These are phyloP conservation scores for Mellilla xanthometata DNA, from an alignment of 2,888 invertebrate genomes.

Conservation along the genomic window DNA sequence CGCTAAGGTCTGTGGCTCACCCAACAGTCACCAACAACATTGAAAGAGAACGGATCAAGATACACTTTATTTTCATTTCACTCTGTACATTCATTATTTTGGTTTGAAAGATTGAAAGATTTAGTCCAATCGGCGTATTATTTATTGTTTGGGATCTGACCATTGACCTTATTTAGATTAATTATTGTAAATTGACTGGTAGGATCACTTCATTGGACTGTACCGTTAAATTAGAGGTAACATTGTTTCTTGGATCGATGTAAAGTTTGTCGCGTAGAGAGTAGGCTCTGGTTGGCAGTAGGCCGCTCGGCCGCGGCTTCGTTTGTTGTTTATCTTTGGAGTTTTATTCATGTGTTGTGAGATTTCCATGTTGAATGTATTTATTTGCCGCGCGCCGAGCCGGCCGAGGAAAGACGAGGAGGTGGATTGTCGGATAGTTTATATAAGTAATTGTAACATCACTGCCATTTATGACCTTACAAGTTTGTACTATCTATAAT, in stretches of 20 bases:
- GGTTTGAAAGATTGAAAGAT: background rate
- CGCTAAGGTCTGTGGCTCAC: background rate
- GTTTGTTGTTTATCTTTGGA: constrained; percentile 64
- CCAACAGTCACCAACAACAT: background rate
- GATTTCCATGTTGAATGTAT: constrained; percentile 67
- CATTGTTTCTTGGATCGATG: constrained; percentile 60
- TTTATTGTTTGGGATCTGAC: constrained; percentile 46
- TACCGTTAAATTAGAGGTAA: constrained; percentile 45
- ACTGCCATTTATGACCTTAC: constrained; percentile 82
- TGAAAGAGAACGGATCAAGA: background rate
- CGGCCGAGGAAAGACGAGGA: constrained; percentile 39
- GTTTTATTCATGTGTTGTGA: constrained; percentile 67
- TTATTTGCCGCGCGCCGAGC: constrained; percentile 52
- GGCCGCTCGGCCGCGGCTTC: constrained; percentile 43
- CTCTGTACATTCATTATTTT: background rate
- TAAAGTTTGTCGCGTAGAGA: constrained; percentile 31
- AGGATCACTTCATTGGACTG: constrained; percentile 42
- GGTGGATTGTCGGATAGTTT: constrained; percentile 55
- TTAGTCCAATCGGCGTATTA: background rate
- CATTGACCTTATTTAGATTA: constrained; percentile 31
- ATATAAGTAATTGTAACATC: constrained; percentile 75
- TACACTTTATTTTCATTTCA: background rate
- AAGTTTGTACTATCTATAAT: constrained; percentile 78
- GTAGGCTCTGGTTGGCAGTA: constrained; percentile 63
- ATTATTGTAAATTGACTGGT: constrained; percentile 30